Conservation (phyloP, 2,113 vertebrate species). For the Apodemus sylvaticus region DNA sequence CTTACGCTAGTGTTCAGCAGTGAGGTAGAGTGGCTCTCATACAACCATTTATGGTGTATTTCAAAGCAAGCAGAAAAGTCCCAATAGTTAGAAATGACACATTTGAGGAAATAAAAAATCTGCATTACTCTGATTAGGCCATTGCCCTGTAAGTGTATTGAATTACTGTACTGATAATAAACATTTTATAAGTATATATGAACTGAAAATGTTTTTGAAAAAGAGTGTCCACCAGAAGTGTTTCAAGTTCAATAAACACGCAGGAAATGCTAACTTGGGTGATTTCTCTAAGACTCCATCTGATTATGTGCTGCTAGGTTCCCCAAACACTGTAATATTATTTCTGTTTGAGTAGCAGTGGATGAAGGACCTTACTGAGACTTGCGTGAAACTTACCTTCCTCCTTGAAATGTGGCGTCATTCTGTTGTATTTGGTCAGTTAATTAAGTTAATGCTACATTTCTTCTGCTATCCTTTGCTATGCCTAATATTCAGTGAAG, state of each 20-base stretch:
- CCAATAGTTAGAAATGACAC: not conserved
- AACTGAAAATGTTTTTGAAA: not conserved
- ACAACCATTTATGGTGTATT: not conserved
- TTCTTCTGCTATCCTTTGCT: not conserved
- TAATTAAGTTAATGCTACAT: not conserved
- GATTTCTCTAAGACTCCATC: not conserved
- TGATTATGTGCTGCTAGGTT: not conserved
- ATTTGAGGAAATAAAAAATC: not conserved
- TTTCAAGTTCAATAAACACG: conserved; percentile 28
- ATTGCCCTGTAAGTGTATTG: not conserved
- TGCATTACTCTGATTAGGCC: not conserved
- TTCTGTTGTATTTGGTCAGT: not conserved
- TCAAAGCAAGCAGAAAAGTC: not conserved
- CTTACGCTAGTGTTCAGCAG: not conserved
- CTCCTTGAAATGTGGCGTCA: conserved; percentile 19
- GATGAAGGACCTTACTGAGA: not conserved
- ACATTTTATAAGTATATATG: not conserved
- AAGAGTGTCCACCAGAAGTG: not conserved
- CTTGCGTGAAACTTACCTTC: not conserved
- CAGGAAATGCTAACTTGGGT: not conserved
- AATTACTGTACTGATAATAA: not conserved
- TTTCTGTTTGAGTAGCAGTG: not conserved
- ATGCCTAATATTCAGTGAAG: not conserved
- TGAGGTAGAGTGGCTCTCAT: not conserved
- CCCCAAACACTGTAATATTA: not conserved